Evolutionary conservation across 2,888 invertebrate genomes (phyloP), one percentile per base, ranked within the genome.

Genomic region (Ichneumoninae sp.): DNA sequence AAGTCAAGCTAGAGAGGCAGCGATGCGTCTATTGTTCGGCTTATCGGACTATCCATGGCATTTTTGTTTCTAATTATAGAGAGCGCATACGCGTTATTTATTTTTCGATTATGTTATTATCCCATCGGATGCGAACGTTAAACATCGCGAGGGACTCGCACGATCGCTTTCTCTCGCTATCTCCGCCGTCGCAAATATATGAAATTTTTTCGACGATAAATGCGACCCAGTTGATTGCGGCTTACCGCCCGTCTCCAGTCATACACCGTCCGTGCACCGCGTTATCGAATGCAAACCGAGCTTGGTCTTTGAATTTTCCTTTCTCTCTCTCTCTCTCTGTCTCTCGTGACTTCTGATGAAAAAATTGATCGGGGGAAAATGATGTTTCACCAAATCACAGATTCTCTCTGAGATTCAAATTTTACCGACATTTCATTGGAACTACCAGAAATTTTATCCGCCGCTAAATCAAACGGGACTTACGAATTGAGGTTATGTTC

Each of bases 141-240:
- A 77, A 77, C 33, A 74, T 68, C 68, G 6, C 47, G 33, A 63
- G 44, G 30, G 36, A 36, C 57, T 33, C 65, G 50, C 70, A 60
- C 47, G 52, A 47, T 79, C 54, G 79, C 70, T 80, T 80, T 73
- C 68, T 52, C 69, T 63, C 40, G 13, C 68, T 16, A 69, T 47
- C 79, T 33, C 40, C 16, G n/a, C 10, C n/a, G 26, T 33, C 65
- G 65, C 65, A 77, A 73, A 69, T 68, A 77, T 76, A 73, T 69
- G 65, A 19, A 74, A 47, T 71, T 84, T 84, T 83, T 84, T 81
- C 69, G 52, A 73, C 73, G 84, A 84, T 84, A 78, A 68, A 66
- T 78, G 47, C 76, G 81, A 84, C 84, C 84, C 63, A 84, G 69
- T 81, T 81, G 81, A 84, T 84, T 74, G 81, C 69, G 74, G 44